A percentile compares a stretch with the other conserved stretches of the same genome.
These are phyloP conservation scores for Sipunculus nudus DNA, from an alignment of 2,888 invertebrate species.

Conservation along the genomic window DNA sequence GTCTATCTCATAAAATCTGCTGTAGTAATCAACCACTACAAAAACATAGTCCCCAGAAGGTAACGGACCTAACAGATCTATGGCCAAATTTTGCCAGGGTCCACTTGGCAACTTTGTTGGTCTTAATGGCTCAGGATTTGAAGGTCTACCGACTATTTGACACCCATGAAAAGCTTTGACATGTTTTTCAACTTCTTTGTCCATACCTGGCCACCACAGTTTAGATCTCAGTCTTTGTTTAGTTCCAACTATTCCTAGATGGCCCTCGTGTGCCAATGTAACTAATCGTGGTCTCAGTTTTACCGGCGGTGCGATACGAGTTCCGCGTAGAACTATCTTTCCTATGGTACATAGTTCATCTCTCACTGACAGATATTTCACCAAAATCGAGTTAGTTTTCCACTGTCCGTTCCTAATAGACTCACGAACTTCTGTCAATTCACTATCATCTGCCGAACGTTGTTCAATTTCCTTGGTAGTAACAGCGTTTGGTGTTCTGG, in stretches of 20 bases:
- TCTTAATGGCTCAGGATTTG: constrained; percentile 11
- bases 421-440: no score
- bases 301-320: constrained; percentile 2
- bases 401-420: no score
- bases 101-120: constrained; percentile 3
- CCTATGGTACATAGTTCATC: constrained; percentile 8
- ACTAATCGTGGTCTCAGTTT: neutral
- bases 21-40: constrained; percentile 16
- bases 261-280: constrained; percentile 15
- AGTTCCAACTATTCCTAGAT: constrained; percentile 14
- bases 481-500: no score
- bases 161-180: constrained; percentile 3
- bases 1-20: constrained; percentile 8
- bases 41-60: constrained; percentile 2
- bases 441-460: no score
- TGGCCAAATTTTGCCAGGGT: constrained; percentile 15
- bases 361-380: no score
- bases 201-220: constrained; percentile 20
- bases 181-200: constrained; percentile 9
- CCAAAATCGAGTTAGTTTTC: no score
- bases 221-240: constrained; percentile 12
- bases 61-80: constrained; percentile 9
- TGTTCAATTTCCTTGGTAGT: no score
- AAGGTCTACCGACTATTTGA: neutral
- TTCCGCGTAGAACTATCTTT: constrained; percentile 9